Base-by-base conservation (phyloP, 2,113 vertebrate species). In the Pseudolaguvia tuberculata region DNA sequence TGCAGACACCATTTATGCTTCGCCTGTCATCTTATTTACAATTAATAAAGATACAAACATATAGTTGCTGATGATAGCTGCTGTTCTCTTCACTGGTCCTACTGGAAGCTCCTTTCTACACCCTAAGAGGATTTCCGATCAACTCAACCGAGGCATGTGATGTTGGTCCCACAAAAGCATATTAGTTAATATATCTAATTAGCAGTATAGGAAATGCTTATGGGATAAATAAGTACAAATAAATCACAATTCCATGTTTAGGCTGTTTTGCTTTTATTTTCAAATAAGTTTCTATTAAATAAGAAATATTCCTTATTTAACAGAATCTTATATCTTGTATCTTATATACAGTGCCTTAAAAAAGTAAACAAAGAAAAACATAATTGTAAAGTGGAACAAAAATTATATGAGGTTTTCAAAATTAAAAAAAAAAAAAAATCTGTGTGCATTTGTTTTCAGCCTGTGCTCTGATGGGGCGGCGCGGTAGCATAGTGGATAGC, bases 141-240 rank as follows among this genome's bases (percentile, higher is more conserved):
- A 9, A 42, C 42, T 76, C 74, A 76, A 47, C 66, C 27, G 56
- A 70, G 75, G 52, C 55, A 52, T 57, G 70, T 76, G 45, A 21
- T 12, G n/a, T 20, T 76, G 62, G 52, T 27, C 23, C 42, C 55
- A 25, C 51, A 35, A 68, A 76, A 59, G 53, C 25, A 31, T 48
- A 67, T 75, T 57, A 21, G 47, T 50, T 51, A 52, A 63, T n/a
- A 63, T n/a, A 29, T 59, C 14, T 39, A 59, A 59, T 42, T 4
- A 7, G 39, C 23, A 56, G 47, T 62, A 31, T 27, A 57, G 52
- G 39, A 29, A 56, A 3, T 25, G 25, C 13, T 42, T 59, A 73
- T 8, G 23, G 8, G 31, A 66, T 42, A 5, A 45, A 15, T 14
- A 25, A 50, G n/a, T 5, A 47, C 20, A 31, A 65, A n/a, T 42